These are phyloP conservation scores for Pantherophis vulpinus DNA, from an alignment of 2,797 vertebrate species.

Conservation along the genomic window DNA sequence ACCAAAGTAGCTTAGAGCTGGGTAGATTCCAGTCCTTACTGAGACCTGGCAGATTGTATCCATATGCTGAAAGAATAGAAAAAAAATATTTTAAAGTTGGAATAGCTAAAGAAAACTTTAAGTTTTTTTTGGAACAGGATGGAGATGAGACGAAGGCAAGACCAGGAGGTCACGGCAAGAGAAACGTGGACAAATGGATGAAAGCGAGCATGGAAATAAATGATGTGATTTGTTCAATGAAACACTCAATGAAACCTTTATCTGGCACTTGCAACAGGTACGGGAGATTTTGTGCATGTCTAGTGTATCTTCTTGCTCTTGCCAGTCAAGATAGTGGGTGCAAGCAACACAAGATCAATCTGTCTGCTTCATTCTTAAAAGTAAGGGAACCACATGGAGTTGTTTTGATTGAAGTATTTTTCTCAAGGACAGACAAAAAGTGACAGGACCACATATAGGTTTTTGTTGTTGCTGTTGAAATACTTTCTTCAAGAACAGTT, in stretches of 20 bases:
- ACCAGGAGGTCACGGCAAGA: not conserved
- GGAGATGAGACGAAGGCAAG: not conserved
- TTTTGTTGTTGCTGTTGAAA: not conserved
- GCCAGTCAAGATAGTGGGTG: not conserved
- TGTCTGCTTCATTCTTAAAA: not conserved
- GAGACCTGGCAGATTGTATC: not conserved
- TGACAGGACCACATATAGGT: not conserved
- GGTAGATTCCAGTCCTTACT: not conserved
- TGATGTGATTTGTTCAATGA: not conserved
- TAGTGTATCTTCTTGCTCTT: not conserved
- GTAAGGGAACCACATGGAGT: not conserved
- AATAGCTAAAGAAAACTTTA: not conserved
- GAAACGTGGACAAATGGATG: not conserved
- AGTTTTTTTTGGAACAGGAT: not conserved
- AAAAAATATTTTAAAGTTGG: not conserved
- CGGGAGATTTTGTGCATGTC: not conserved
- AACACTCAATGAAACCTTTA: not conserved
- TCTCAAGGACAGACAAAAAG: not conserved
- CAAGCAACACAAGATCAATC: not conserved
- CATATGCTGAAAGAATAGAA: not conserved
- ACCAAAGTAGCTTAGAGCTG: not conserved
- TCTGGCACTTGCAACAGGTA: not conserved
- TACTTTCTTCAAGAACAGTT: not conserved
- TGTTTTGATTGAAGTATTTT: not conserved
- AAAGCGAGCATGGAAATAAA: not conserved